A percentile compares a stretch with the other conserved stretches of the same genome.
phyloP scores from a whole-genome alignment of 37 sponge, comb jelly and placozoan species.

The Spongia lamella region DNA sequence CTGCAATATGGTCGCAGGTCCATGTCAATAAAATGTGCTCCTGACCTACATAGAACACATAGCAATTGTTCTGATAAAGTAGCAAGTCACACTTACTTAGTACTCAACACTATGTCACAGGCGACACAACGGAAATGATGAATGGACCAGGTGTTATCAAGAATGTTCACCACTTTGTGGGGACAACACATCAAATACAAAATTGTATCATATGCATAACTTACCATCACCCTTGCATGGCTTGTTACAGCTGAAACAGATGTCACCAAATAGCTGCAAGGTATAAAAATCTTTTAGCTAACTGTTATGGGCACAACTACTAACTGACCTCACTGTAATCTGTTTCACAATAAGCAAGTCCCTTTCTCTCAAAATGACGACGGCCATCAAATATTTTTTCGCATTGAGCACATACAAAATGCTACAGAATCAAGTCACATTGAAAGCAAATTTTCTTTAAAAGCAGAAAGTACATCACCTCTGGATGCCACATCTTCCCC shows the following conservation, averaged over 20 bases:
- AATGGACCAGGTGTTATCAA: constrained; percentile 92
- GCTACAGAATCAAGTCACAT: constrained; percentile 59
- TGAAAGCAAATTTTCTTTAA: too few relatives aligned
- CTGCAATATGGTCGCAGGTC: constrained; percentile 93
- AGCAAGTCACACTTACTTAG: constrained; percentile 46
- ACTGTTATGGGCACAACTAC: neutral
- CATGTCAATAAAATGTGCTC: constrained; percentile 85
- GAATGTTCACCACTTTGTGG: constrained; percentile 80
- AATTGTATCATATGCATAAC: too few relatives aligned
- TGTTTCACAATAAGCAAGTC: constrained; percentile 93
- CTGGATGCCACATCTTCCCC: constrained; percentile 91
- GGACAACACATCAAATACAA: too few relatives aligned
- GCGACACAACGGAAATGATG: constrained; percentile 94
- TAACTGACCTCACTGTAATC: constrained; percentile 89
- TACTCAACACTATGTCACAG: constrained; percentile 75
- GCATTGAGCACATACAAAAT: constrained; percentile 97
- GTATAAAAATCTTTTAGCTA: neutral
- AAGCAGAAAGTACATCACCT: too few relatives aligned
- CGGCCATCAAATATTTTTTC: constrained; percentile 97
- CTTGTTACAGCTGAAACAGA: constrained; percentile 90
- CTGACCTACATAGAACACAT: constrained; percentile 45
- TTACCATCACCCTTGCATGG: constrained; percentile 85
- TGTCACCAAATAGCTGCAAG: constrained; percentile 88
- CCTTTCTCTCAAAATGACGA: constrained; percentile 91
- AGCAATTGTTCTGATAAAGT: neutral